Percentiles rank a stretch among this genome's conserved stretches.
These are phyloP conservation scores for Mirza zaza DNA, from an alignment of 2,113 vertebrate genomes.

Conservation along the genomic window DNA sequence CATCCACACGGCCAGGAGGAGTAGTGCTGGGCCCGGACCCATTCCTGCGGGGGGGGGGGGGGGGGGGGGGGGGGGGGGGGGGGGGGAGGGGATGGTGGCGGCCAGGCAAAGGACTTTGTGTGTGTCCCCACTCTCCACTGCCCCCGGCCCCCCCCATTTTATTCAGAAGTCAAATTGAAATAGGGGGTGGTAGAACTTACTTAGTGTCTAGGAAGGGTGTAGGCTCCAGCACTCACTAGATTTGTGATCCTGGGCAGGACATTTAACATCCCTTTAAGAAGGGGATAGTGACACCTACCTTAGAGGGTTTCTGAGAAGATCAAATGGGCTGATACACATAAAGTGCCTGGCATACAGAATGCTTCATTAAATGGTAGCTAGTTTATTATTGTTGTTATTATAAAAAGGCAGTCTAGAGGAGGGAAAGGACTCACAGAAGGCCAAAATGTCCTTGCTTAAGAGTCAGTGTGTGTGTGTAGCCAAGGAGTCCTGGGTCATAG, in stretches of 20 bases:
- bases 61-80: no score
- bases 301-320: background rate
- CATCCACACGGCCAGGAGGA: background rate
- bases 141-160: background rate
- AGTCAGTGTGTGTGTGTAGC: background rate
- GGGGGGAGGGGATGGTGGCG: background rate
- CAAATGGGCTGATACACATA: background rate
- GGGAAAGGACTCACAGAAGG: constrained; percentile 8
- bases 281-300: background rate
- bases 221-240: background rate
- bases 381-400: background rate
- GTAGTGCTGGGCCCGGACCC: background rate
- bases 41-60: background rate
- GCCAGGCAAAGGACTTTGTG: background rate
- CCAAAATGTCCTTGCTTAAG: background rate
- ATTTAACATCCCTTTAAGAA: background rate
- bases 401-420: constrained; percentile 33
- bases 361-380: background rate
- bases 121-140: background rate
- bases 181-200: background rate
- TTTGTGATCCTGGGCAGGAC: background rate
- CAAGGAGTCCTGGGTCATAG: background rate
- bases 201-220: background rate
- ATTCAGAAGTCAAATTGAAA: background rate
- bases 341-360: background rate